Conservation (phyloP, 2,797 vertebrate genomes). For the Xiphophorus birchmanni region DNA sequence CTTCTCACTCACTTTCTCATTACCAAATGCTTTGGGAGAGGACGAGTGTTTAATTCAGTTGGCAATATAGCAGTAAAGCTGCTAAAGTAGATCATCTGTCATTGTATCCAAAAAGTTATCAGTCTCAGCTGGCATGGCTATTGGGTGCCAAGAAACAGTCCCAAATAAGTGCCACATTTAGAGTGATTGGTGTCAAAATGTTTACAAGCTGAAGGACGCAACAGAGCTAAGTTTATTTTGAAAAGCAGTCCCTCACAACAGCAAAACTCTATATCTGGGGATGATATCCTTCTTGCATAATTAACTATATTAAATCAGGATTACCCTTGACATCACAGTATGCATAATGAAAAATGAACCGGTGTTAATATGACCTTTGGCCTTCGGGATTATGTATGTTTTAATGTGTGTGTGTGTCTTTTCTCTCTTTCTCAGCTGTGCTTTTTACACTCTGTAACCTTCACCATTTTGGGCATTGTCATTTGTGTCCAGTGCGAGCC, state of each 20-base stretch:
- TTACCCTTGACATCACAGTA: not conserved
- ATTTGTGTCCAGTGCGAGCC: not conserved
- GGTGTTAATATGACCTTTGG: not conserved
- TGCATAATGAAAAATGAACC: not conserved
- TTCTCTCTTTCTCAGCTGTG: too few species aligned
- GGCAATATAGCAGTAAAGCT: not conserved
- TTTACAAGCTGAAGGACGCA: not conserved
- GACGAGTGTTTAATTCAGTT: not conserved
- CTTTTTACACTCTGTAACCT: not conserved
- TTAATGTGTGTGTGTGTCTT: not conserved
- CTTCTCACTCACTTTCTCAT: not conserved
- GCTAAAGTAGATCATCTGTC: not conserved
- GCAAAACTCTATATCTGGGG: not conserved
- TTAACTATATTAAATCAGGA: not conserved
- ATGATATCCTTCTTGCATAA: not conserved
- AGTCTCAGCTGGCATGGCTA: not conserved
- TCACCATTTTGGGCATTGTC: not conserved
- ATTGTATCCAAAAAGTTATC: not conserved
- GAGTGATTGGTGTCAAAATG: constrained; percentile 1
- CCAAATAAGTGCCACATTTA: not conserved
- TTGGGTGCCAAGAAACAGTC: not conserved
- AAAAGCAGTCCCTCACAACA: not conserved
- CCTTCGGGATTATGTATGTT: not conserved
- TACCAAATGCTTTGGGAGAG: not conserved
- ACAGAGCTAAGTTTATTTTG: not conserved